Base-by-base conservation (phyloP, 2,797 vertebrate species). In the Pteronotus mesoamericanus region DNA sequence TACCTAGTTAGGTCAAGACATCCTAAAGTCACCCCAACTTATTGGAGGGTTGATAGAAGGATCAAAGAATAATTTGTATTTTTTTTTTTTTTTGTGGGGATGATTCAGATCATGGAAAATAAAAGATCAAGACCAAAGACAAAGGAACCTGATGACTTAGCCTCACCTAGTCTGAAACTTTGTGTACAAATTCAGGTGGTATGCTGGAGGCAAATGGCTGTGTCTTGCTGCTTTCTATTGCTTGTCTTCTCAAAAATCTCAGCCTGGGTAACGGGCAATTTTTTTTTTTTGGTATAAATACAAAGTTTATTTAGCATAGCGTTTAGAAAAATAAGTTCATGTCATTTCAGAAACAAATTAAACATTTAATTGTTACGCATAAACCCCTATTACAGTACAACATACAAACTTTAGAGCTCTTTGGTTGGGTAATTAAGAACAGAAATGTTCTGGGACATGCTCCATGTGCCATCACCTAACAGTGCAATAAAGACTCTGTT, bases 271-370 rank as follows among this genome's bases (percentile, higher is more conserved):
- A n/a, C n/a, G n/a, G n/a, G n/a, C n/a, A n/a, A n/a, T n/a, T n/a
- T n/a, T n/a, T n/a, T n/a, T n/a, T n/a, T n/a, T n/a, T n/a, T n/a
- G n/a, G 99, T 99, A 99, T 99, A 99, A 99, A 99, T 99, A 99
- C 99, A 99, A 99, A 99, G 99, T 99, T 99, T 99, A 99, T 99
- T 99, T 99, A 99, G 99, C 99, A 99, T 99, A 98, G 99, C 99
- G 99, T 99, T 99, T 99, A 99, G 99, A 99, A 99, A 99, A 99
- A 99, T 99, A 99, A 99, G 99, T 99, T 99, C 99, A 99, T 99
- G 99, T 99, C 99, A 99, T 99, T 99, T 99, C 99, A 99, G 99
- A 99, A 99, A 99, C 99, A 99, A 99, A 99, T n/a, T 99, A 99
- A 99, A 98, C 98, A 98, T 98, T 98, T 98, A 99, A 98, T 98